Percentiles rank a stretch among this genome's conserved stretches.
Conservation (phyloP, 2,797 vertebrate species). For the Onychomys torridus region DNA sequence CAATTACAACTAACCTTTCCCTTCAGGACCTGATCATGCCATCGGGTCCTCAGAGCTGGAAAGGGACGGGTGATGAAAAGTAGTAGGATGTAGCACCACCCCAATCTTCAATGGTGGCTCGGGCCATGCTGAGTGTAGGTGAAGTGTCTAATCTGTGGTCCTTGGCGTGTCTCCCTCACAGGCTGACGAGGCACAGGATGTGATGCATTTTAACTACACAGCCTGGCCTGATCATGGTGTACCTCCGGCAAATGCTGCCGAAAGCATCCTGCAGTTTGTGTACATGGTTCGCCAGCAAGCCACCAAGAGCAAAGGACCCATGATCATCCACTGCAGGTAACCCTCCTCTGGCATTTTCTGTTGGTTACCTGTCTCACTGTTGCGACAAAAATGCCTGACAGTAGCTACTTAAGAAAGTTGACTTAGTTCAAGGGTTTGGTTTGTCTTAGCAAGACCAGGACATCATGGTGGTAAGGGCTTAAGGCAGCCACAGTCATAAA, state of each 20-base stretch:
- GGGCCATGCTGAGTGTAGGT: fast-evolving
- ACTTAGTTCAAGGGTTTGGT: not conserved
- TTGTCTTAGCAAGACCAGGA: not conserved
- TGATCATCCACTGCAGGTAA: slow-evolving; percentile 98
- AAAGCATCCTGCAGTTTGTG: slow-evolving; percentile 97
- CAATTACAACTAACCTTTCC: not conserved
- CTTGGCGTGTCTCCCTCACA: slow-evolving; percentile 78
- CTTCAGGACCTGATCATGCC: not conserved
- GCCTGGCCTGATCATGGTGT: slow-evolving; percentile 98
- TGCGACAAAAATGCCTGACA: not conserved
- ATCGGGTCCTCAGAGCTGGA: not conserved
- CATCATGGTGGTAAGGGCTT: not conserved
- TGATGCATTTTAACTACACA: slow-evolving; percentile 97
- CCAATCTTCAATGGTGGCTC: fast-evolving
- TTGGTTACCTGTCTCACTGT: not conserved
- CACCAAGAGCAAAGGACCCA: slow-evolving; percentile 91
- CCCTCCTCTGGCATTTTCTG: fast-evolving
- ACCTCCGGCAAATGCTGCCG: slow-evolving; percentile 94
- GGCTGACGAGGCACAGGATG: slow-evolving; percentile 94
- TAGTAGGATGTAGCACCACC: not conserved
- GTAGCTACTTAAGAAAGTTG: not conserved
- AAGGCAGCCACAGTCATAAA: not conserved
- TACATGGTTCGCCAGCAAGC: slow-evolving; percentile 96
- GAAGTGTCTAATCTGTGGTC: not conserved
- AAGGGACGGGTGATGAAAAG: not conserved